These are phyloP conservation scores for Agonopterix arenella DNA, from an alignment of 2,888 invertebrate genomes.

Conservation along the genomic window DNA sequence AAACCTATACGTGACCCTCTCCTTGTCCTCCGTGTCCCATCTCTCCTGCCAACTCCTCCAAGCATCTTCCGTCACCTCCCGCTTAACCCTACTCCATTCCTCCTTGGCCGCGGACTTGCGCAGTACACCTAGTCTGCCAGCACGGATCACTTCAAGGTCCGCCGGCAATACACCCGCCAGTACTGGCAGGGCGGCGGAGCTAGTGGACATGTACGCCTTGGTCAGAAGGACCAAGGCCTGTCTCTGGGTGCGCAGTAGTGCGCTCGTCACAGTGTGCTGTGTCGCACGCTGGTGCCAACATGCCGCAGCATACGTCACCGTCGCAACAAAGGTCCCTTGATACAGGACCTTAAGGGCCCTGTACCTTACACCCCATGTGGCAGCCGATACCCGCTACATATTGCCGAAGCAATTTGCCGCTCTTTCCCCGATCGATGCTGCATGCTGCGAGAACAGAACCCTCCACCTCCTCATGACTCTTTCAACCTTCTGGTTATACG, in stretches of 20 bases:
- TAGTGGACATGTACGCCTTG: constrained; percentile 23
- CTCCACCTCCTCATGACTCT: too few species aligned
- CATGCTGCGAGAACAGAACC: too few species aligned
- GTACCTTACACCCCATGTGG: constrained; percentile 15
- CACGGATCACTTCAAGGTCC: constrained; percentile 11
- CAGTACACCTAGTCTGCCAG: too few species aligned
- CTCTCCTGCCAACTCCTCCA: constrained; percentile 8
- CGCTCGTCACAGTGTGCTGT: constrained; percentile 9
- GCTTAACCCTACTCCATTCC: too few species aligned
- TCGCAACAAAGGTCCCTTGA: constrained; percentile 13
- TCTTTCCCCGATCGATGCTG: constrained; percentile 6
- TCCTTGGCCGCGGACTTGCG: constrained; percentile 13
- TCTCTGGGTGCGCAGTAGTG: constrained; percentile 16
- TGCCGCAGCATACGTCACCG: constrained; percentile 14
- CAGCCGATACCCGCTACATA: constrained; percentile 17
- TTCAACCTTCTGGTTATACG: too few species aligned
- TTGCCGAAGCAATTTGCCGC: constrained; percentile 11
- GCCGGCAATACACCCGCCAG: constrained; percentile 22
- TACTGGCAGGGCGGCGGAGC: constrained; percentile 20
- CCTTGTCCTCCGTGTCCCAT: constrained; percentile 4
- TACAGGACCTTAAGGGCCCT: constrained; percentile 10
- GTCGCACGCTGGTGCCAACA: constrained; percentile 10
- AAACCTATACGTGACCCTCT: constrained; percentile 10
- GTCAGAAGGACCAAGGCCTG: constrained; percentile 15
- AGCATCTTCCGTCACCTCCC: too few species aligned